phyloP scores from a whole-genome alignment of 2,797 vertebrate species.

The Rhinogobio ventralis region DNA sequence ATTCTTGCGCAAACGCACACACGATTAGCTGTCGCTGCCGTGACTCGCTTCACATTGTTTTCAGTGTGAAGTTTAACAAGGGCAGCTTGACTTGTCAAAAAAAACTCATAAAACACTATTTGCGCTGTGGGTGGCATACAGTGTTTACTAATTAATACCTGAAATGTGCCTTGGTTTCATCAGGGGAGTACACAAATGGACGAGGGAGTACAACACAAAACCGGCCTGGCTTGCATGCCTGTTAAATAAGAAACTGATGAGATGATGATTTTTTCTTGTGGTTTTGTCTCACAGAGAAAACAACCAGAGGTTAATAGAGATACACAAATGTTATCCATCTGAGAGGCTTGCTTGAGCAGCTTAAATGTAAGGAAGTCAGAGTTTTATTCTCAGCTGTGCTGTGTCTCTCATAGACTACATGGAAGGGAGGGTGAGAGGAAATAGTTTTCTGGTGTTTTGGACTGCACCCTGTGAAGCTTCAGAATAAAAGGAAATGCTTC shows the following conservation, averaged over 20 bases:
- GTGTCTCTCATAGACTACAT: slow-evolving; percentile 43
- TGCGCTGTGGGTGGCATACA: slow-evolving; percentile 61
- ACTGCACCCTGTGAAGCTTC: slow-evolving; percentile 2
- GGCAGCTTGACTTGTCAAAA: slow-evolving; percentile 8
- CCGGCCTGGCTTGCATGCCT: slow-evolving; percentile 6
- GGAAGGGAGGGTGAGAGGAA: slow-evolving; percentile 70
- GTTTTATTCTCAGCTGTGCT: slow-evolving; percentile 17
- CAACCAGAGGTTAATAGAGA: not conserved
- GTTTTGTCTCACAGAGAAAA: not conserved
- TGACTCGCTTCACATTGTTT: slow-evolving; percentile 11
- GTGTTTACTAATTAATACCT: slow-evolving; percentile 66
- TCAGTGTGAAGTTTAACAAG: slow-evolving; percentile 23
- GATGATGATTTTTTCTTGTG: slow-evolving; percentile 11
- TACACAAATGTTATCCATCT: not conserved
- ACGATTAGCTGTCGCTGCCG: not conserved
- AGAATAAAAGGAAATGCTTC: slow-evolving; percentile 50
- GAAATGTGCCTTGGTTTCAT: slow-evolving; percentile 46
- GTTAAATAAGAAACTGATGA: slow-evolving; percentile 18
- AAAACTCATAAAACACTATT: slow-evolving; percentile 52
- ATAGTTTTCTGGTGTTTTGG: slow-evolving; percentile 67
- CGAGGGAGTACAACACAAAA: slow-evolving; percentile 3
- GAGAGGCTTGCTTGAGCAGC: not conserved
- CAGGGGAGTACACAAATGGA: slow-evolving; percentile 28
- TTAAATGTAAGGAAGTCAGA: not conserved
- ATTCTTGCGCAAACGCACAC: slow-evolving; percentile 9